phyloP scores from a whole-genome alignment of 1,140 invertebrate genomes.

The Linepithema humile region DNA sequence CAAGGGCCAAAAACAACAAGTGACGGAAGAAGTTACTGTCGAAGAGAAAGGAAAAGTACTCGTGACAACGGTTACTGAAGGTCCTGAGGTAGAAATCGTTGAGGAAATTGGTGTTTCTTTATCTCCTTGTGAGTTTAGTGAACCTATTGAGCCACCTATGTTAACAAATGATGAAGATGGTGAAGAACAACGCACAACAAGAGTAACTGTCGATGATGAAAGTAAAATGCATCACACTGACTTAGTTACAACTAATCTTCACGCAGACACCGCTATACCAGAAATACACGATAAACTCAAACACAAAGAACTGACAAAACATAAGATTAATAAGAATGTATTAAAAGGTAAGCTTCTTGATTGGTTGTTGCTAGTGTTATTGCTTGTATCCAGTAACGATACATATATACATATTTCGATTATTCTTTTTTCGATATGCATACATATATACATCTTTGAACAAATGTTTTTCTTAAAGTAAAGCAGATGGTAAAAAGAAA shows the following conservation, averaged over 20 bases:
- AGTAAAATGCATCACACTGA: too few species aligned
- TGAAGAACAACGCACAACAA: conserved; percentile 72
- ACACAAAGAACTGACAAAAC: conserved; percentile 73
- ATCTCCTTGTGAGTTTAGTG: neutral
- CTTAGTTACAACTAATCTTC: conserved; percentile 72
- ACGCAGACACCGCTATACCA: conserved; percentile 74
- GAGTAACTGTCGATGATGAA: conserved; percentile 79
- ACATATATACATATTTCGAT: neutral
- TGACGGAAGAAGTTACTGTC: conserved; percentile 74
- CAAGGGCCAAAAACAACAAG: conserved; percentile 74
- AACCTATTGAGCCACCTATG: conserved; percentile 78
- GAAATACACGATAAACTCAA: conserved; percentile 74
- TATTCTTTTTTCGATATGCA: neutral
- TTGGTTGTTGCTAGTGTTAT: conserved; percentile 38
- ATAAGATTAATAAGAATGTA: conserved; percentile 67
- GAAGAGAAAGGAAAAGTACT: conserved; percentile 76
- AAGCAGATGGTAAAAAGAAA: too few species aligned
- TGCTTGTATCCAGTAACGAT: neutral
- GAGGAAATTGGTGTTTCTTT: conserved; percentile 11
- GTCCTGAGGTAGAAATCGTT: conserved; percentile 74
- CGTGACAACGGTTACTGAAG: conserved; percentile 66
- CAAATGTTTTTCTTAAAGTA: too few species aligned
- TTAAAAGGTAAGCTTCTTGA: conserved; percentile 71
- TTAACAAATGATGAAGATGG: conserved; percentile 80
- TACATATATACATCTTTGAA: too few species aligned